Evolutionary conservation across 1,140 invertebrate species (phyloP), one percentile per base, ranked within the genome.

Genomic region (Drosophila burlai): DNA sequence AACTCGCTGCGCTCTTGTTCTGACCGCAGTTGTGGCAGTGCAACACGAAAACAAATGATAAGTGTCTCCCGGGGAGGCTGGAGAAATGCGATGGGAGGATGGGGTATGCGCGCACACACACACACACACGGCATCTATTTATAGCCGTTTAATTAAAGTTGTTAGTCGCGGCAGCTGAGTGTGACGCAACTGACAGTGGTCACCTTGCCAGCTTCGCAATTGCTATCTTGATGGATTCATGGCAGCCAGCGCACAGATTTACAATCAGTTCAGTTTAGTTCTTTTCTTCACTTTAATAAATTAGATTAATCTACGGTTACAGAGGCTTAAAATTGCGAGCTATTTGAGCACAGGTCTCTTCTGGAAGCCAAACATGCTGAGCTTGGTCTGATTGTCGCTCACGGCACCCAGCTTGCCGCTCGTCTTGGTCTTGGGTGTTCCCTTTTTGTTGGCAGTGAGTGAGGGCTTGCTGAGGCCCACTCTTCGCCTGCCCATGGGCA

Each of bases 341-440:
- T 61, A 89, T 43, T 92, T 91, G 26, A 92, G 83, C n/a, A 73
- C 74, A 5, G 91, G 82, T 46, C 80, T 54, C 55, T 89, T 91
- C 50, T 92, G 83, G 62, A 92, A 92, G 8, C 91, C 91, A 73
- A 92, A 92, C 91, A 92, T 92, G 64, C 91, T 92, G 1, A 92
- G 77, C 52, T 84, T 90, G 1, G 81, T 69, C 73, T 92, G 91
- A 76, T 68, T 90, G 2, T 72, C 50, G 10, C 46, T 43, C 38
- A 59, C 55, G 34, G 55, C 13, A 15, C 52, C 54, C 31, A 63
- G 36, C 67, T 78, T 75, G 65, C 69, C 31, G 46, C 31, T 73
- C 11, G 64, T 71, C 29, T 61, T 73, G 0, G 29, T 31, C 52
- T 74, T 74, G 10, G 68, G 69, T n/a, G 42, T 59, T 54, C 60